Evolutionary conservation across 2,888 invertebrate genomes (phyloP).

Genomic region (Tetanocera ferruginea): DNA sequence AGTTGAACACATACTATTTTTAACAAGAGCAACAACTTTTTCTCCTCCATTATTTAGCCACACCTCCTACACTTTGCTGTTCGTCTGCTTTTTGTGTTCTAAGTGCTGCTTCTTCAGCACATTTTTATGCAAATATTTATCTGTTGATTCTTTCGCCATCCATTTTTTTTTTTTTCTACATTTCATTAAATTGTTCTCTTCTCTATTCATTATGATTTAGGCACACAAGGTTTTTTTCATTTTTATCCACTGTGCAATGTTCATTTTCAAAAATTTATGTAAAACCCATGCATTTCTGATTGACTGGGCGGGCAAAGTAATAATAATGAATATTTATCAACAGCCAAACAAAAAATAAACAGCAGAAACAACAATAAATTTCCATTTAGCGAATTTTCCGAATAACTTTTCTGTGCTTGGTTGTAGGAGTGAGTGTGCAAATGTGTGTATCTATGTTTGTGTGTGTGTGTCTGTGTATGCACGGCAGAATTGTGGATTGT

Average conservation of each 20-base stretch:
- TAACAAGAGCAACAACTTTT: no score
- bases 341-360: background rate
- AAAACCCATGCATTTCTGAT: conserved; percentile 2
- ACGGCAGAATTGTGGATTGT: conserved; percentile 3
- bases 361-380: conserved; percentile 7
- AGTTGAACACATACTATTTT: no score
- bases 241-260: background rate
- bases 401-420: conserved; percentile 15
- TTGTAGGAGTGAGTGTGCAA: background rate
- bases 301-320: conserved; percentile 27
- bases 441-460: background rate
- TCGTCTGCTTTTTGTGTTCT: no score
- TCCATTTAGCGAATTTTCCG: conserved; percentile 29
- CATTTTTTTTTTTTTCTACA: background rate
- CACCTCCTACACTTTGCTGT: no score
- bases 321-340: conserved; percentile 35
- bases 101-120: no score
- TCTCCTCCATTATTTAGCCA: no score
- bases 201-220: background rate
- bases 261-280: no score
- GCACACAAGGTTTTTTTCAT: background rate
- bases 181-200: background rate
- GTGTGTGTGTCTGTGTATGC: background rate
- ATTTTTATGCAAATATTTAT: no score
- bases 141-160: background rate